Conservation (phyloP, 53 echinoderm and acorn worm species). For the Astropecten irregularis region DNA sequence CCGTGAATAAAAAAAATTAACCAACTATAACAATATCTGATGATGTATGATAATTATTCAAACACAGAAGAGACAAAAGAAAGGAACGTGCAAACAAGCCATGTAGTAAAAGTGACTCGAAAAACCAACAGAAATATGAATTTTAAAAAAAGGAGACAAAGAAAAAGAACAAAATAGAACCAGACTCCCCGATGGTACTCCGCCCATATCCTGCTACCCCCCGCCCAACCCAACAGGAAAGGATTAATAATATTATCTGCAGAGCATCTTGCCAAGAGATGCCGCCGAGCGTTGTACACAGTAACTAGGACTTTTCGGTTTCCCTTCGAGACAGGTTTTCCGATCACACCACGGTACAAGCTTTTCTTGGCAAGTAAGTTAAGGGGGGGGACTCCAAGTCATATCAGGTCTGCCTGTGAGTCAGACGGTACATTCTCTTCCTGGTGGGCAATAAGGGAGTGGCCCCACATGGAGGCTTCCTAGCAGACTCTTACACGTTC, state of each 20-base stretch:
- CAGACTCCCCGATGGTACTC: neutral
- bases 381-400: constrained; percentile 17
- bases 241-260: constrained; percentile 39
- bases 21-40: too few relatives aligned
- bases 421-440: neutral
- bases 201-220: constrained; percentile 42
- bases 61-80: too few relatives aligned
- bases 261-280: too few relatives aligned
- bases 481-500: neutral
- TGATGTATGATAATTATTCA: too few relatives aligned
- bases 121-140: neutral
- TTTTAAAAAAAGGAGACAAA: neutral
- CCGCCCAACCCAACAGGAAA: constrained; percentile 35
- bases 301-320: neutral
- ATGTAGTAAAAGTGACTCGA: too few relatives aligned
- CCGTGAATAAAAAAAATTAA: too few relatives aligned
- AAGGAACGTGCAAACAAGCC: too few relatives aligned
- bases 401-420: constrained; percentile 20
- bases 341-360: constrained; percentile 32
- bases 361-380: constrained; percentile 43
- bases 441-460: too few relatives aligned
- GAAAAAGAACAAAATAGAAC: neutral
- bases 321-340: constrained; percentile 20
- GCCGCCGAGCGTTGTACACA: too few relatives aligned
- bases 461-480: too few relatives aligned